A percentile compares a stretch with the other conserved stretches of the same genome.
Conservation (phyloP, 1,140 invertebrate species). For the Drosophila equinoxialis region DNA sequence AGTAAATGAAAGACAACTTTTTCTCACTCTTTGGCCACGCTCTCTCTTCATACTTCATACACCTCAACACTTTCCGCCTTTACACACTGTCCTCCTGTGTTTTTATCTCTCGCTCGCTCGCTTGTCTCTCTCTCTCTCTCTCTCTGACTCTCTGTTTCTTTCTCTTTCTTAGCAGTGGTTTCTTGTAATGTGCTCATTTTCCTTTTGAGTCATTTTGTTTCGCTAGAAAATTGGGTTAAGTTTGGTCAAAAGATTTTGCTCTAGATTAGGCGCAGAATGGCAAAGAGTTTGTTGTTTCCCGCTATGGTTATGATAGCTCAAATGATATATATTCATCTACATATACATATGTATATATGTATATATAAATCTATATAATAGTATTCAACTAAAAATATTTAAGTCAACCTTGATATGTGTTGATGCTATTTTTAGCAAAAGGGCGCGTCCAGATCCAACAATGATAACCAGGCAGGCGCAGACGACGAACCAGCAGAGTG, state of each 20-base stretch:
- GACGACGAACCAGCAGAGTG: neutral
- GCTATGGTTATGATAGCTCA: conserved; percentile 33
- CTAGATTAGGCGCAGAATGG: conserved; percentile 50
- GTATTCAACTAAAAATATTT: conserved; percentile 17
- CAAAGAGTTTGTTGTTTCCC: neutral
- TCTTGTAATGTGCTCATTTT: conserved; percentile 79
- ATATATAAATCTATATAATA: neutral
- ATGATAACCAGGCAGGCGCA: conserved; percentile 54
- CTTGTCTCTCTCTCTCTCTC: neutral
- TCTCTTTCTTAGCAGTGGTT: conserved; percentile 26
- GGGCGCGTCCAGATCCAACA: conserved; percentile 67
- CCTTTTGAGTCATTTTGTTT: conserved; percentile 59
- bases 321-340: neutral
- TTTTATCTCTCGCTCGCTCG: neutral
- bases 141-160: neutral
- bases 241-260: conserved; percentile 67
- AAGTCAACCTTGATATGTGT: conserved; percentile 48
- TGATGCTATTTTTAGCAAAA: conserved; percentile 66
- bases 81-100: neutral
- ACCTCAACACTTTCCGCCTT: neutral
- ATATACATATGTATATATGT: neutral
- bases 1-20: conserved; percentile 25
- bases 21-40: conserved; percentile 42
- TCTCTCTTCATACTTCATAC: conserved; percentile 15
- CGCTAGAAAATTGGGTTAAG: conserved; percentile 69